phyloP scores from a whole-genome alignment of 2,797 vertebrate genomes.

The Siniperca undulata region DNA sequence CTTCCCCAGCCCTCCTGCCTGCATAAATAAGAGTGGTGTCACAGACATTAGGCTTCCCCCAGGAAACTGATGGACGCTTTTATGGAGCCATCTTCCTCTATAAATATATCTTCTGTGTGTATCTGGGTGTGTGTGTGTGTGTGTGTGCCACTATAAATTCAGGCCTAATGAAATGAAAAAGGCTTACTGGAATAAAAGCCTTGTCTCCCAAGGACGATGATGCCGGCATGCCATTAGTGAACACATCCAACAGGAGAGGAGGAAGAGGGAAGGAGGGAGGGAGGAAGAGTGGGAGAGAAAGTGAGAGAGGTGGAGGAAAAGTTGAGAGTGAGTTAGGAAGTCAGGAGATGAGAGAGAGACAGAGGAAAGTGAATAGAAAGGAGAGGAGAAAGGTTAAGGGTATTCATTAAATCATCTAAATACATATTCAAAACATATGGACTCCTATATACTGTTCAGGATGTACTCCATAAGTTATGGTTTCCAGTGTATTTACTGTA shows the following conservation, averaged over 20 bases:
- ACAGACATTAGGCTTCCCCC: conserved; percentile 69
- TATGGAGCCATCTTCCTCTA: conserved; percentile 64
- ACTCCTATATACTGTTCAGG: not conserved
- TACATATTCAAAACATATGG: not conserved
- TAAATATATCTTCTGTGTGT: conserved; percentile 53
- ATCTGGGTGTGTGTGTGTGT: conserved; percentile 7
- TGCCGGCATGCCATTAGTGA: conserved; percentile 73
- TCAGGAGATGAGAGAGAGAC: not conserved
- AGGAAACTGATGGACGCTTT: conserved; percentile 69
- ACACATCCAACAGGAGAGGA: conserved; percentile 41
- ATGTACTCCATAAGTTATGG: not conserved
- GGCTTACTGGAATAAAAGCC: conserved; percentile 83
- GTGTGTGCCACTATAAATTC: conserved; percentile 71
- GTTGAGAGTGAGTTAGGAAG: not conserved
- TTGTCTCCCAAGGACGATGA: conserved; percentile 82
- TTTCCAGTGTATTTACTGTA: not conserved
- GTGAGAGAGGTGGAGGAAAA: not conserved
- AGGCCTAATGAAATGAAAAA: conserved; percentile 82
- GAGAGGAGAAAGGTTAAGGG: too few relatives aligned
- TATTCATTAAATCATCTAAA: not conserved
- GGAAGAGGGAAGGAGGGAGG: not conserved
- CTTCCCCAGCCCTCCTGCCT: conserved; percentile 56
- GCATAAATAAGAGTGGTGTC: conserved; percentile 66
- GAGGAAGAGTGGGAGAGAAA: not conserved
- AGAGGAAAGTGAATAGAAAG: not conserved